phyloP scores from a whole-genome alignment of 2,888 invertebrate species.

The Ariolimax columbianus region DNA sequence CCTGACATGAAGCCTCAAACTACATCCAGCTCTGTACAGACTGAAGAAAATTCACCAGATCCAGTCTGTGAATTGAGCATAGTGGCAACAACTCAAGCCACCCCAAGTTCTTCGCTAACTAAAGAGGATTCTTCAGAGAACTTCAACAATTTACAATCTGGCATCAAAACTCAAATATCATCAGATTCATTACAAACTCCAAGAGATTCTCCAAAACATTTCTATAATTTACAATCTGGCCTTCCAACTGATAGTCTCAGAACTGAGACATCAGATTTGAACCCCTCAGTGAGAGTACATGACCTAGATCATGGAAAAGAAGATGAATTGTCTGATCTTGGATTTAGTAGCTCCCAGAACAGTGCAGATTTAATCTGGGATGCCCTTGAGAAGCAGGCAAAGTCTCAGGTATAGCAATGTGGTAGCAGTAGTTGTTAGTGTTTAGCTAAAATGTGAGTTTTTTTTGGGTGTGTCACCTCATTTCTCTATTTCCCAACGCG shows the following conservation, averaged over 20 bases:
- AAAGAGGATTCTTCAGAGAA: neutral
- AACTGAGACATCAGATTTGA: neutral
- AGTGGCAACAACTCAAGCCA: no score
- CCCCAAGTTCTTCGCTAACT: no score
- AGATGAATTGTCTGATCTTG: conserved; percentile 42
- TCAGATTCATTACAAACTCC: neutral
- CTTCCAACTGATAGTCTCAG: neutral
- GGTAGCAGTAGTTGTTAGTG: neutral
- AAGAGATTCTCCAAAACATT: neutral
- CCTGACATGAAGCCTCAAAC: neutral
- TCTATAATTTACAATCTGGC: neutral
- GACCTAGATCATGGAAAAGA: conserved; percentile 20
- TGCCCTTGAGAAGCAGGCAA: conserved; percentile 45
- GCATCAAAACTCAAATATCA: neutral
- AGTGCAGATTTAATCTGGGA: conserved; percentile 49
- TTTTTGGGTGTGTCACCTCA: no score
- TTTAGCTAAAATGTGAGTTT: no score
- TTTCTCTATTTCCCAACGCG: no score
- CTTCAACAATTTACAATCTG: neutral
- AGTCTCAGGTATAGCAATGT: conserved; percentile 45
- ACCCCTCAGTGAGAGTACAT: neutral
- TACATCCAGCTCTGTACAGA: neutral
- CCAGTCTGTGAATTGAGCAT: neutral
- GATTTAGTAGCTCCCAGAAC: conserved; percentile 29
- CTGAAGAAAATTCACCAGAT: neutral